These are phyloP conservation scores for Polyommatus iphigenia DNA, from an alignment of 2,888 invertebrate species.

Conservation along the genomic window DNA sequence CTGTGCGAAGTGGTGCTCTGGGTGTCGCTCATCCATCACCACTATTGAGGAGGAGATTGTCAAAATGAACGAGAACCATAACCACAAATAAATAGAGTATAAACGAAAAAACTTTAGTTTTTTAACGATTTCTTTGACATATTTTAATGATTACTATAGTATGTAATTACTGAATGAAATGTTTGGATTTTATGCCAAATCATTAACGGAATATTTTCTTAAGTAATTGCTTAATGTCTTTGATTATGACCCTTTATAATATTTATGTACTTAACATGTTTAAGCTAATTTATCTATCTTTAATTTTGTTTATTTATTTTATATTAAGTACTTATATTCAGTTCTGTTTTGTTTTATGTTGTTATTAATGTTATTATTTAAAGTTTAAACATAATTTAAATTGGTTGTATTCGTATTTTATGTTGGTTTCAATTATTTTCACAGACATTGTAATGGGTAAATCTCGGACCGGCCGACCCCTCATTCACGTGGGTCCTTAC, in stretches of 20 bases:
- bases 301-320: neutral
- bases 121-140: neutral
- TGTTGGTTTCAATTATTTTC: neutral
- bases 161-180: too few species aligned
- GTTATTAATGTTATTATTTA: neutral
- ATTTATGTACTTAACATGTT: neutral
- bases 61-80: slow-evolving; percentile 9
- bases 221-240: too few species aligned
- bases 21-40: slow-evolving; percentile 39
- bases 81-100: neutral
- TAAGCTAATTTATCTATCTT: neutral
- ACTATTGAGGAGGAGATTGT: neutral
- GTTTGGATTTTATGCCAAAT: neutral
- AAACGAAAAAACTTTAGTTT: neutral
- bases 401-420: neutral
- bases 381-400: neutral
- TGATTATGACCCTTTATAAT: neutral
- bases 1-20: slow-evolving; percentile 44
- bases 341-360: neutral
- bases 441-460: neutral
- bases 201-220: neutral
- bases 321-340: neutral
- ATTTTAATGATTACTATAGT: too few species aligned
- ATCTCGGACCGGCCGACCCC: slow-evolving; percentile 45
- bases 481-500: slow-evolving; percentile 46